A percentile compares a stretch with the other conserved stretches of the same genome.
These are phyloP conservation scores for Dendrolimus houi DNA, from an alignment of 2,888 invertebrate species.

Conservation along the genomic window DNA sequence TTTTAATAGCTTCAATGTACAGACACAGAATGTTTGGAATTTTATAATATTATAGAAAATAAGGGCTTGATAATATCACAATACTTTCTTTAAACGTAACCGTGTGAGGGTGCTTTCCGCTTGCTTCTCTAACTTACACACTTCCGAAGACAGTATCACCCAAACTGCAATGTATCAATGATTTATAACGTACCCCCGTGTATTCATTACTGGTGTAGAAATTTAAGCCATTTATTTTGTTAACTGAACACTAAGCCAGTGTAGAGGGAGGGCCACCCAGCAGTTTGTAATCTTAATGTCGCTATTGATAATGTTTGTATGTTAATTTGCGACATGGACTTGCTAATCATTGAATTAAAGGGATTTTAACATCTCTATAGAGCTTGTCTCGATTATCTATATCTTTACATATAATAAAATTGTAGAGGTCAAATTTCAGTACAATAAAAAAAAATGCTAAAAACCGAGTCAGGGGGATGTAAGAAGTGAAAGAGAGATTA, in stretches of 20 bases:
- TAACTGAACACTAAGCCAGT: constrained; percentile 57
- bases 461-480: no score
- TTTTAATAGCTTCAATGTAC: no score
- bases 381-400: no score
- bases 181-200: constrained; percentile 68
- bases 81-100: no score
- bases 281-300: constrained; percentile 47
- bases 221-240: constrained; percentile 76
- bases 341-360: neutral
- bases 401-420: no score
- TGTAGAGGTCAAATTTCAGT: no score
- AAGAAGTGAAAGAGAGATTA: no score
- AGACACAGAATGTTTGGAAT: no score
- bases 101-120: neutral
- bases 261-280: neutral
- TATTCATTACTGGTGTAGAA: constrained; percentile 76
- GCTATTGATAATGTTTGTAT: constrained; percentile 28
- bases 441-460: no score
- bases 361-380: no score
- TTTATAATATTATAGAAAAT: no score
- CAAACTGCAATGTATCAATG: constrained; percentile 69
- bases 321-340: neutral
- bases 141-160: constrained; percentile 26
- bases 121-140: constrained; percentile 5
- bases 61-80: no score